Percentiles rank a stretch among this genome's conserved stretches.
Conservation (phyloP, 2,113 vertebrate species). For the Orthonyx spaldingii region DNA sequence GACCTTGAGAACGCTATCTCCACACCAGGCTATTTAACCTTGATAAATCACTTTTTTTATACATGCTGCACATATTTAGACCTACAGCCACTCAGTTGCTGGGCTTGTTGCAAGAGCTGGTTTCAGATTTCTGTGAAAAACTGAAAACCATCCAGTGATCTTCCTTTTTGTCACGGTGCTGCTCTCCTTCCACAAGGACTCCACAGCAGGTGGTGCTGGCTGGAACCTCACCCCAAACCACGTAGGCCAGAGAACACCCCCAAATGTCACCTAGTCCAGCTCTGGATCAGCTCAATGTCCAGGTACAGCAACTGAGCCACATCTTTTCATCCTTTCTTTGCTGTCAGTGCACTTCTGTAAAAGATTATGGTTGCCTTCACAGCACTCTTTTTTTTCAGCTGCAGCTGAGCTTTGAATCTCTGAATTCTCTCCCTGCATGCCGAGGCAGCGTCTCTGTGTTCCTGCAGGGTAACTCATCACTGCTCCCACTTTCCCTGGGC, state of each 20-base stretch:
- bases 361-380: not conserved
- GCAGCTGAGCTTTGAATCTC: not conserved
- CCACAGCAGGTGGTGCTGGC: not conserved
- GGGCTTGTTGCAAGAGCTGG: not conserved
- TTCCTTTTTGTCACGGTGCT: accelerated
- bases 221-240: not conserved
- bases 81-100: not conserved
- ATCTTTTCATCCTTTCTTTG: not conserved
- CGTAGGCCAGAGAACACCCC: not conserved
- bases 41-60: not conserved
- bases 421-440: not conserved
- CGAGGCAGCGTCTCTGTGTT: not conserved
- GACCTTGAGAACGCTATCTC: not conserved
- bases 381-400: not conserved
- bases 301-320: not conserved
- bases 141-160: not conserved
- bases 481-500: not conserved
- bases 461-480: not conserved
- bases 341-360: not conserved
- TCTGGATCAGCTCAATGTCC: not conserved
- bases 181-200: not conserved
- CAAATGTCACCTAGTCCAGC: not conserved
- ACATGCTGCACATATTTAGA: not conserved
- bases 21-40: not conserved
- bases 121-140: not conserved